phyloP scores from a whole-genome alignment of 2,888 invertebrate species.

The Allacma fusca region DNA sequence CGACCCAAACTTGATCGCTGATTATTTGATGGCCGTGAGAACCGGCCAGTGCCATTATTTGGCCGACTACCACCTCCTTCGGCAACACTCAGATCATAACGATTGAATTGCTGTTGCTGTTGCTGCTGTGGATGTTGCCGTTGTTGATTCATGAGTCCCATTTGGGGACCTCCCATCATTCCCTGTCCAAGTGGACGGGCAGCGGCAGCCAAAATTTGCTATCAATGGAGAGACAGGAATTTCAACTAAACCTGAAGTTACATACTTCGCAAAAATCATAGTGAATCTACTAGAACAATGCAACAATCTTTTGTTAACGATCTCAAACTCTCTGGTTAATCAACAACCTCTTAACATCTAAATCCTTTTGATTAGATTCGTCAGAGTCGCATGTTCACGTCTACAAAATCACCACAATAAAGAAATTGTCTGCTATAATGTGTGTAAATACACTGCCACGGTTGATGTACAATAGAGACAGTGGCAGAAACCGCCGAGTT shows the following conservation, averaged over 20 bases:
- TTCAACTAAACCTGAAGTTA: neutral
- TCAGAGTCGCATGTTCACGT: no score
- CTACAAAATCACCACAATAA: no score
- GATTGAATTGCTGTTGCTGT: slow-evolving; percentile 30
- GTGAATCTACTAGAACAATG: no score
- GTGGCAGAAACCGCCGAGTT: no score
- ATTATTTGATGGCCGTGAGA: slow-evolving; percentile 22
- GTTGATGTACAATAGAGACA: no score
- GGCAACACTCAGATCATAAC: slow-evolving; percentile 29
- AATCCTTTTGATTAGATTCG: no score
- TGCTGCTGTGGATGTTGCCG: slow-evolving; percentile 32
- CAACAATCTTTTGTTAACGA: no score
- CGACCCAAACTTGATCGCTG: slow-evolving; percentile 20
- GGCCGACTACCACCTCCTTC: slow-evolving; percentile 19
- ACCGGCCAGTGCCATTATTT: neutral
- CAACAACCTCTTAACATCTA: no score
- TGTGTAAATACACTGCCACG: no score
- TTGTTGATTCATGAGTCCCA: slow-evolving; percentile 37
- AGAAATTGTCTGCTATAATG: no score
- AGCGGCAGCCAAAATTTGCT: slow-evolving; percentile 45
- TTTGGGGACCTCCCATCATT: slow-evolving; percentile 38
- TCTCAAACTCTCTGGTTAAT: no score
- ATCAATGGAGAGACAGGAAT: slow-evolving; percentile 3
- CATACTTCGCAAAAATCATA: no score
- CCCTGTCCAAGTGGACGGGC: slow-evolving; percentile 36